These are phyloP conservation scores for Sigmodon hispidus DNA, from an alignment of 2,113 vertebrate species.

Conservation along the genomic window DNA sequence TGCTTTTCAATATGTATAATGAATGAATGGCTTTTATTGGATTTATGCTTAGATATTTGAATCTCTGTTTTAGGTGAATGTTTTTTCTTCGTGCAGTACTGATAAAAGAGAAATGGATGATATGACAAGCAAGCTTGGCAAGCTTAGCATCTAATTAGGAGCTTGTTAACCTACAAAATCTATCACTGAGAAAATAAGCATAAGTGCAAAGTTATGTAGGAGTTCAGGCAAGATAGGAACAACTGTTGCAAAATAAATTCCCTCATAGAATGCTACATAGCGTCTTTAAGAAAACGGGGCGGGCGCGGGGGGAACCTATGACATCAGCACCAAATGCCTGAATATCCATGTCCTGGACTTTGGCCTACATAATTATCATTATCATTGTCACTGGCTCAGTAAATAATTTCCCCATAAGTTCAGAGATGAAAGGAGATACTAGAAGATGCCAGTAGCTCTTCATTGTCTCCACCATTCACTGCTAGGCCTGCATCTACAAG, in stretches of 20 bases:
- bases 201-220: background rate
- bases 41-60: background rate
- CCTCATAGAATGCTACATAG: background rate
- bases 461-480: background rate
- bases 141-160: background rate
- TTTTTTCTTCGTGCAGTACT: background rate
- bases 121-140: background rate
- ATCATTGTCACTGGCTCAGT: constrained; percentile 25
- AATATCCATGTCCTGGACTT: constrained; percentile 88
- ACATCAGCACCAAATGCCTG: constrained; percentile 89
- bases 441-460: background rate
- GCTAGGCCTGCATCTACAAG: background rate
- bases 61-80: background rate
- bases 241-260: background rate
- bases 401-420: background rate
- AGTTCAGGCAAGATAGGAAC: background rate
- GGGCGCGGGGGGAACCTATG: constrained; percentile 81
- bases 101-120: background rate
- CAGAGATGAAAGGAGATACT: background rate
- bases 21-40: background rate
- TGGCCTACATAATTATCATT: constrained; percentile 74
- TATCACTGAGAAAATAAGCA: background rate
- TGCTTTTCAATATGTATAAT: background rate
- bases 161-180: background rate
- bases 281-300: background rate